A percentile compares a stretch with the other conserved stretches of the same genome.
Evolutionary conservation across 2,888 invertebrate species (phyloP).

Genomic region (Ellobium chinense): DNA sequence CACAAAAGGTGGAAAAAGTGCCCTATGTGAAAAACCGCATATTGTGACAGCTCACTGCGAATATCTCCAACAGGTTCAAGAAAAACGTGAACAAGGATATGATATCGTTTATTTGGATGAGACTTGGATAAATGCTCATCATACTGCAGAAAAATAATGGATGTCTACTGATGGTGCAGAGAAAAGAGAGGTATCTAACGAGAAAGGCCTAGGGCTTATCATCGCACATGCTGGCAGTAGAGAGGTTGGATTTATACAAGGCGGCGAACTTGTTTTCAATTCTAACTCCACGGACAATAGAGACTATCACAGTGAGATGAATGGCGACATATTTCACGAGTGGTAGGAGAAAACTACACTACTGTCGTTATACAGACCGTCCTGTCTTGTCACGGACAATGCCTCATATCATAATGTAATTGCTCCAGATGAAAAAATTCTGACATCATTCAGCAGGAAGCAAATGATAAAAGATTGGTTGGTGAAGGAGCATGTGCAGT

Average conservation of each 20-base stretch:
- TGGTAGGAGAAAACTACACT: neutral
- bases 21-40: neutral
- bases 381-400: neutral
- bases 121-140: neutral
- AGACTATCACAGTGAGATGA: conserved; percentile 6
- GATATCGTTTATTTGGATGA: conserved; percentile 1
- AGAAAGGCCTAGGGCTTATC: neutral
- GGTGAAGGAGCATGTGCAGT: neutral
- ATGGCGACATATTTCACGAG: neutral
- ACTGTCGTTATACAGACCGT: neutral
- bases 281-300: neutral
- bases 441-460: neutral
- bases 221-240: neutral
- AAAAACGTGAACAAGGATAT: neutral
- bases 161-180: neutral
- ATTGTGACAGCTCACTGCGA: neutral
- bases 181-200: neutral
- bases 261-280: neutral
- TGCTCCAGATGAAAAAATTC: neutral
- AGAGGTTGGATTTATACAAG: neutral
- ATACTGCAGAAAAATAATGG: neutral
- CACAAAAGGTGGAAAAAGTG: neutral
- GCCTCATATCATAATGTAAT: neutral
- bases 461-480: neutral
- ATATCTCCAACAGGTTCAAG: neutral